Evolutionary conservation across 2,797 vertebrate species (phyloP).

Genomic region (Tolypeutes matacus): DNA sequence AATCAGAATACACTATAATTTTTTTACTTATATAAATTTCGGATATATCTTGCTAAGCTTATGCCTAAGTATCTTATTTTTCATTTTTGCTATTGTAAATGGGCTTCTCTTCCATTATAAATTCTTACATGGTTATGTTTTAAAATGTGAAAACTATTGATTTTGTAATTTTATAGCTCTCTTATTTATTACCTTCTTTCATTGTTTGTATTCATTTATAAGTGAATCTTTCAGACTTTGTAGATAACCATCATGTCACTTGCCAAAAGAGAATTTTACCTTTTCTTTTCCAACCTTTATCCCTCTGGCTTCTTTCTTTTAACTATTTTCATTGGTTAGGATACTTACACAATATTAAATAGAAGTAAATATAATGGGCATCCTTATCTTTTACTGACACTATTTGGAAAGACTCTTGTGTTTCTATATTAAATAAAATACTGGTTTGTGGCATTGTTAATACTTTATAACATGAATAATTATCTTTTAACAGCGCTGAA

Average conservation of each 20-base stretch:
- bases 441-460: not conserved
- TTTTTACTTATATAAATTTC: not conserved
- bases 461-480: no score
- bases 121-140: no score
- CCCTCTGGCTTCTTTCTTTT: not conserved
- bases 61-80: no score
- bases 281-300: not conserved
- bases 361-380: not conserved
- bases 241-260: not conserved
- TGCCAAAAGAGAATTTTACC: not conserved
- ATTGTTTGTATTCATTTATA: not conserved
- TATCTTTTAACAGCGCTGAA: not conserved
- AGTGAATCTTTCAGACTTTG: not conserved
- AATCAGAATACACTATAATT: not conserved
- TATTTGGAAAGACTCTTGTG: not conserved
- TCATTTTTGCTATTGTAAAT: no score
- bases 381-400: not conserved
- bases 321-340: not conserved
- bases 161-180: not conserved
- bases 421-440: not conserved
- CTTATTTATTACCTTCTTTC: not conserved
- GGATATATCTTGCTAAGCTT: not conserved
- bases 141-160: no score
- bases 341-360: not conserved
- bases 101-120: no score